Evolutionary conservation across 2,888 invertebrate species (phyloP), one percentile per base, ranked within the genome.

Genomic region (Iselma pallidipennis): DNA sequence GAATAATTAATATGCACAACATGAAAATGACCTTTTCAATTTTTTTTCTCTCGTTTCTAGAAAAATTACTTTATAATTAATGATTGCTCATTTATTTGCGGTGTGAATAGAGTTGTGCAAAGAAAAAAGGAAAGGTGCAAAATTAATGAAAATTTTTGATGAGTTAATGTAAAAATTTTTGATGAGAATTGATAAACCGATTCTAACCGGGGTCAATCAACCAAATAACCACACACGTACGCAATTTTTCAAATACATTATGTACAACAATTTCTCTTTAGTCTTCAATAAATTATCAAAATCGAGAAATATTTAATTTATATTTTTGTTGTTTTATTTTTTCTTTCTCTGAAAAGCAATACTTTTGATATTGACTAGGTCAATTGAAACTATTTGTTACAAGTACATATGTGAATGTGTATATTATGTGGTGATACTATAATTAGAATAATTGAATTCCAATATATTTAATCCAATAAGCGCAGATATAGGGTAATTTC

Each of bases 401-500:
- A 37, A 1, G 12, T 29, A 2, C 14, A n/a, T 33, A 14, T 14
- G 31, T 33, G 31, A 33, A 1, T 6, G 19, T 19, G 42, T 19
- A 1, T 14, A 1, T 14, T 19, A 19, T 21, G 45, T 21, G 21
- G 10, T 45, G 19, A 0, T 21, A 16, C 51, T 51, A 51, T 51
- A 51, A 51, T 51, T 51, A 51, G 51, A 51, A 51, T 51, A 51
- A 51, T 51, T 26, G 51, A 51, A 51, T 51, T 28, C 51, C 51
- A 26, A 51, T 29, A 51, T 16, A 37, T 31, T 10, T 31, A 28
- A 51, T 28, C 51, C 31, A 51, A 51, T 51, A 51, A 51, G 14
- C 51, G 28, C 51, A 12, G 42, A n/a, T 37, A 37, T 37, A 16
- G 6, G 6, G 4, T 37, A 9, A 12, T 9, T 16, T 37, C 6